These are phyloP conservation scores for Natator depressus DNA, from an alignment of 2,113 vertebrate species.

Conservation along the genomic window DNA sequence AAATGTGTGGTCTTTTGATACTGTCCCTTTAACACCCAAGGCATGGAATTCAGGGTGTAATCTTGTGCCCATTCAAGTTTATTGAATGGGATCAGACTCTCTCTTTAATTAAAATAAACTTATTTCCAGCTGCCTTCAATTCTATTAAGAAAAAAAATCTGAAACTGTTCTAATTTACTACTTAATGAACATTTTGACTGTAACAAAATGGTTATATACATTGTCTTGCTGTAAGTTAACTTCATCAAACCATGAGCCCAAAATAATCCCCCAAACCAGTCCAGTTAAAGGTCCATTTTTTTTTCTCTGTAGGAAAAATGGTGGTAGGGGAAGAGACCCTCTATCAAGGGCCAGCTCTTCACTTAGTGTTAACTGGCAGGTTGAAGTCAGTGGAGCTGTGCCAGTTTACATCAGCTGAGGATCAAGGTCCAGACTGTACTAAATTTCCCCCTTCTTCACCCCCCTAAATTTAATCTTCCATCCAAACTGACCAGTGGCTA, in stretches of 20 bases:
- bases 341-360: not conserved
- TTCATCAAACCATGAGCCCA: not conserved
- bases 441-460: not conserved
- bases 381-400: not conserved
- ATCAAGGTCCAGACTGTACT: not conserved
- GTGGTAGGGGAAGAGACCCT: not conserved
- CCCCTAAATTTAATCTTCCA: not conserved
- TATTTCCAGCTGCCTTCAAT: not conserved
- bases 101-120: not conserved
- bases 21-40: not conserved
- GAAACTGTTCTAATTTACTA: not conserved
- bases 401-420: not conserved
- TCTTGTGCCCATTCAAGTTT: not conserved
- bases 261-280: not conserved
- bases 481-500: accelerated
- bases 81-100: not conserved
- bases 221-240: not conserved
- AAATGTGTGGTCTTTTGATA: not conserved
- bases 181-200: too few relatives aligned
- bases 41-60: not conserved
- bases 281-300: not conserved
- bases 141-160: not conserved
- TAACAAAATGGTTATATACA: not conserved
- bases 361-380: not conserved
- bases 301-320: not conserved